Percentiles rank a stretch among this genome's conserved stretches.
These are phyloP conservation scores for Tineola bisselliella DNA, from an alignment of 2,888 invertebrate species.

Conservation along the genomic window DNA sequence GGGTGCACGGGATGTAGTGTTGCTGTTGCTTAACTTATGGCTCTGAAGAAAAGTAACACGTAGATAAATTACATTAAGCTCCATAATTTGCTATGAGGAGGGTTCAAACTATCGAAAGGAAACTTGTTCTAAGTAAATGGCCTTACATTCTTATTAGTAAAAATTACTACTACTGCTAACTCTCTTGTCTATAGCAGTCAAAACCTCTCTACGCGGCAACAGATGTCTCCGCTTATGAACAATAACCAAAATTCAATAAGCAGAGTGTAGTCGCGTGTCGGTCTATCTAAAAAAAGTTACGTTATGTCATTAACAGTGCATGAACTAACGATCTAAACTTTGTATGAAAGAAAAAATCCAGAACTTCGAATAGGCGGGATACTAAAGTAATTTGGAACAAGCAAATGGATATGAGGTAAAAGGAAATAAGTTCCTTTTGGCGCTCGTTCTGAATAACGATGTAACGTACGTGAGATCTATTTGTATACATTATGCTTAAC, in stretches of 20 bases:
- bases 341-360: slow-evolving; percentile 11
- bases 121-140: neutral
- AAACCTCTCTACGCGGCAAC: too few relatives aligned
- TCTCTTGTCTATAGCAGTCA: too few relatives aligned
- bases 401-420: slow-evolving; percentile 12
- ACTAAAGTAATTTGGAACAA: slow-evolving; percentile 10
- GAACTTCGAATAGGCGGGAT: slow-evolving; percentile 13
- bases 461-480: slow-evolving; percentile 10
- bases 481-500: neutral
- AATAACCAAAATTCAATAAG: too few relatives aligned
- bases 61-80: neutral
- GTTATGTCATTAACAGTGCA: neutral
- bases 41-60: neutral
- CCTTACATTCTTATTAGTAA: too few relatives aligned
- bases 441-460: slow-evolving; percentile 7
- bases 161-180: too few relatives aligned
- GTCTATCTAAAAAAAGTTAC: neutral
- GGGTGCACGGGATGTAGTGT: slow-evolving; percentile 3
- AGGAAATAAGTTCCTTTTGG: slow-evolving; percentile 4
- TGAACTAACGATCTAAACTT: slow-evolving; percentile 6
- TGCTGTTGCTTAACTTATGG: neutral
- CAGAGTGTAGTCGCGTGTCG: too few relatives aligned
- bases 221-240: too few relatives aligned
- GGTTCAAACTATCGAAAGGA: neutral
- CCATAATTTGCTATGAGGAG: neutral